A percentile compares a stretch with the other conserved stretches of the same genome.
Conservation (phyloP, 92 coral and sea anemone species). For the Siderastrea radians region DNA sequence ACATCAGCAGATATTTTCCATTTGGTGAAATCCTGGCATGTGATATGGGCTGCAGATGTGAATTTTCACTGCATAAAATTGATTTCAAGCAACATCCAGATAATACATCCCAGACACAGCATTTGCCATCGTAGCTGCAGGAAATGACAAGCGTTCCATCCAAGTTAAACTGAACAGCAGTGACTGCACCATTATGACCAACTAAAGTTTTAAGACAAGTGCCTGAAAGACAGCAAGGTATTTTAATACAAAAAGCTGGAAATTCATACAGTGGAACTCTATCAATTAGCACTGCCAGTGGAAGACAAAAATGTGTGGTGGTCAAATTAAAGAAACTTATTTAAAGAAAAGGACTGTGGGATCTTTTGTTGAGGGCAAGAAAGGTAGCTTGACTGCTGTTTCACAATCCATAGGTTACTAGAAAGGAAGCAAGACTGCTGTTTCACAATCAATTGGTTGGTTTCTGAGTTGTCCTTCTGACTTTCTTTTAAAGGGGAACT, state of each 20-base stretch:
- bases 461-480: no score
- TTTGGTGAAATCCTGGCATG: slow-evolving; percentile 75
- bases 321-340: no score
- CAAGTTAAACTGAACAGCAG: slow-evolving; percentile 60
- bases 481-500: no score
- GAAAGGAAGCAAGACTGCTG: no score
- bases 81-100: slow-evolving; percentile 67
- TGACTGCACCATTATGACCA: slow-evolving; percentile 65
- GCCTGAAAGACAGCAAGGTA: slow-evolving; percentile 25
- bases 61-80: slow-evolving; percentile 8
- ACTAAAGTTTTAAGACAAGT: slow-evolving; percentile 64
- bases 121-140: slow-evolving; percentile 63
- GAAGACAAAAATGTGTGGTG: no score
- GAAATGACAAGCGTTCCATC: slow-evolving; percentile 62
- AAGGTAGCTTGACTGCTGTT: no score
- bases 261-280: no score
- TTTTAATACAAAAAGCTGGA: neutral
- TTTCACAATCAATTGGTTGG: no score
- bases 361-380: no score
- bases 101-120: slow-evolving; percentile 69
- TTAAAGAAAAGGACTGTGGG: no score
- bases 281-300: no score
- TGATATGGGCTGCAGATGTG: slow-evolving; percentile 35
- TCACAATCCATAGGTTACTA: no score
- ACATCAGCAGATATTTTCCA: slow-evolving; percentile 71